Conservation (phyloP, 2,888 invertebrate species). For the Eupithecia pulchellata region DNA sequence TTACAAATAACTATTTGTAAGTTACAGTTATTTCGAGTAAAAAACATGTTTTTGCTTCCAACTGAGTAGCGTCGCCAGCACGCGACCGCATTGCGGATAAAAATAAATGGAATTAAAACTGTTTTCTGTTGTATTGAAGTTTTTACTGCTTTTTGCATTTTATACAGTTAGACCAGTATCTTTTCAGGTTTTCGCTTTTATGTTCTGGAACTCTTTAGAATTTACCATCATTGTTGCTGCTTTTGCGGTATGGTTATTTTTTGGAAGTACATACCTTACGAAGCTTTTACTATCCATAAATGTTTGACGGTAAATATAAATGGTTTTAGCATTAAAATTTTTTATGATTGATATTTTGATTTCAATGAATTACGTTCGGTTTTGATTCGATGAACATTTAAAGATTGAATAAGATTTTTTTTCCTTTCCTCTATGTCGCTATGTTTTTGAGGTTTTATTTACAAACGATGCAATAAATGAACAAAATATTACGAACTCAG, state of each 20-base stretch:
- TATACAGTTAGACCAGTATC: neutral
- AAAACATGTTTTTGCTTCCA: slow-evolving; percentile 28
- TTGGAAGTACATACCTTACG: neutral
- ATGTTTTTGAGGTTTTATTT: neutral
- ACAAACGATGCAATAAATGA: neutral
- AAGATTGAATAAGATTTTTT: no score
- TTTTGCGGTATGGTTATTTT: neutral
- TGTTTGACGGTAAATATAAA: no score
- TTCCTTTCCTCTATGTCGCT: neutral
- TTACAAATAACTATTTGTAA: no score
- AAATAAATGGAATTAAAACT: slow-evolving; percentile 18
- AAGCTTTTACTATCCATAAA: neutral
- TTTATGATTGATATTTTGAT: no score
- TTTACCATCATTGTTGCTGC: neutral
- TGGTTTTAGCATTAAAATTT: no score
- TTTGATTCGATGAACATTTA: no score
- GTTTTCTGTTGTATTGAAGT: slow-evolving; percentile 6
- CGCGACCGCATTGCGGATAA: slow-evolving; percentile 31
- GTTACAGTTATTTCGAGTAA: slow-evolving; percentile 19
- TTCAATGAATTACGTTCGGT: no score
- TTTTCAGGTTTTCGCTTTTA: neutral
- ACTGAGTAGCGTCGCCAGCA: slow-evolving; percentile 15
- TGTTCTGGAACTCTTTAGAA: neutral
- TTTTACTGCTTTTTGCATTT: slow-evolving; percentile 6
- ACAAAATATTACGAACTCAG: neutral